A percentile compares a stretch with the other conserved stretches of the same genome.
phyloP scores from a whole-genome alignment of 53 echinoderm and acorn worm genomes.

The Luidia sarsii region DNA sequence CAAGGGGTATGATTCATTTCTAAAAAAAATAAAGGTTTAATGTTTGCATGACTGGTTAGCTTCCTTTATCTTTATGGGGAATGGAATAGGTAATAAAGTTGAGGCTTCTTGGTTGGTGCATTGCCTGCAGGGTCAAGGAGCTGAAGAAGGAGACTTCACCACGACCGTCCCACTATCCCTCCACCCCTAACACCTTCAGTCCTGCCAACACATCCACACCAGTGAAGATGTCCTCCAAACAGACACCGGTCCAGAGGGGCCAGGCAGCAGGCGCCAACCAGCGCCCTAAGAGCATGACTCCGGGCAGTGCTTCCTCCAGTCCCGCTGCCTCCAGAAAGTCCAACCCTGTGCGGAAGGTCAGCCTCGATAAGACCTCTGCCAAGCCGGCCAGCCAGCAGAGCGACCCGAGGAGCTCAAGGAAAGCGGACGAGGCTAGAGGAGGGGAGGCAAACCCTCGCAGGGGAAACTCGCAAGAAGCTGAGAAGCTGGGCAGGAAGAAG shows the following conservation, averaged over 20 bases:
- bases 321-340: neutral
- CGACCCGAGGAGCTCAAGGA: neutral
- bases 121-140: conserved; percentile 78
- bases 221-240: conserved; percentile 44
- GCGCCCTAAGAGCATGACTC: neutral
- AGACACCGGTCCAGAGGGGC: neutral
- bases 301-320: neutral
- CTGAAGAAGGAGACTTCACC: conserved; percentile 61
- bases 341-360: conserved; percentile 12
- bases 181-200: conserved; percentile 78
- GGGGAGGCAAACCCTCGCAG: neutral
- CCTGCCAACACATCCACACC: conserved; percentile 92
- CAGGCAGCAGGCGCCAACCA: conserved; percentile 6
- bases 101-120: too few species aligned
- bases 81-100: too few species aligned
- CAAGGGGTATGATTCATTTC: too few species aligned
- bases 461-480: neutral
- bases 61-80: too few species aligned
- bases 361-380: conserved; percentile 12
- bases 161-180: conserved; percentile 45
- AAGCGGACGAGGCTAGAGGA: neutral
- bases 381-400: conserved; percentile 8
- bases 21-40: too few species aligned
- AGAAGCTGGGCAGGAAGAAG: conserved; percentile 2
- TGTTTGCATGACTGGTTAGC: too few species aligned